Evolutionary conservation across 2,797 vertebrate species (phyloP).

Genomic region (Characodon lateralis): DNA sequence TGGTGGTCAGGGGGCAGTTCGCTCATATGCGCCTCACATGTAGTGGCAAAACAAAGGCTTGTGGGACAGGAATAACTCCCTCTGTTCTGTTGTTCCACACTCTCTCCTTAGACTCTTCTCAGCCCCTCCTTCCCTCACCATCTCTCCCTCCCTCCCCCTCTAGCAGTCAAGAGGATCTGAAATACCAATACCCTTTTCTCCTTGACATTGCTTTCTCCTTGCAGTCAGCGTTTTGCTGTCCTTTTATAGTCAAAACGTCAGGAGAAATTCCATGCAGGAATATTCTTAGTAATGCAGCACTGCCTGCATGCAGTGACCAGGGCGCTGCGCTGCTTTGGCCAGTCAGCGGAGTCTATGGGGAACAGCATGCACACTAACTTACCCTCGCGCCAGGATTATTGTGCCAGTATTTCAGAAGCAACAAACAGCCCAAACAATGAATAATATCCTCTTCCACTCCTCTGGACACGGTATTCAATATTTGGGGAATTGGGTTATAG

Average conservation of each 20-base stretch:
- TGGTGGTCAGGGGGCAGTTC: slow-evolving; percentile 85
- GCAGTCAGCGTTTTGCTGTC: slow-evolving; percentile 98
- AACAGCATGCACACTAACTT: slow-evolving; percentile 34
- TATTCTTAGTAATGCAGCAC: slow-evolving; percentile 83
- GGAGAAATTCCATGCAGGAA: slow-evolving; percentile 84
- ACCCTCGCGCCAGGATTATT: slow-evolving; percentile 64
- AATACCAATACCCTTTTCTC: slow-evolving; percentile 99
- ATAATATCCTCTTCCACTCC: slow-evolving; percentile 45
- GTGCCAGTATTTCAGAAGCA: slow-evolving; percentile 62
- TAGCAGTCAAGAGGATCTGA: slow-evolving; percentile 99
- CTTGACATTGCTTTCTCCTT: slow-evolving; percentile 98
- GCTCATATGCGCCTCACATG: slow-evolving; percentile 78
- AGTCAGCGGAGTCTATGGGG: slow-evolving; percentile 55
- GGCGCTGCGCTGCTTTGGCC: slow-evolving; percentile 39
- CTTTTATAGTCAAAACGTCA: slow-evolving; percentile 97
- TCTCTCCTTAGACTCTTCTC: slow-evolving; percentile 80
- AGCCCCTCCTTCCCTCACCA: slow-evolving; percentile 64
- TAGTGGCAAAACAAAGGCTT: slow-evolving; percentile 88
- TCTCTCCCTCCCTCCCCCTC: slow-evolving; percentile 85
- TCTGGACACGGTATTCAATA: slow-evolving; percentile 59
- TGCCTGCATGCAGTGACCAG: slow-evolving; percentile 61
- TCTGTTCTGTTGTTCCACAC: slow-evolving; percentile 61
- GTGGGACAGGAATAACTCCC: slow-evolving; percentile 94
- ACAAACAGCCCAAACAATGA: slow-evolving; percentile 64
- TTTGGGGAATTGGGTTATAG: slow-evolving; percentile 68